Evolutionary conservation across 2,797 vertebrate genomes (phyloP).

Genomic region (Diplodus sargus): DNA sequence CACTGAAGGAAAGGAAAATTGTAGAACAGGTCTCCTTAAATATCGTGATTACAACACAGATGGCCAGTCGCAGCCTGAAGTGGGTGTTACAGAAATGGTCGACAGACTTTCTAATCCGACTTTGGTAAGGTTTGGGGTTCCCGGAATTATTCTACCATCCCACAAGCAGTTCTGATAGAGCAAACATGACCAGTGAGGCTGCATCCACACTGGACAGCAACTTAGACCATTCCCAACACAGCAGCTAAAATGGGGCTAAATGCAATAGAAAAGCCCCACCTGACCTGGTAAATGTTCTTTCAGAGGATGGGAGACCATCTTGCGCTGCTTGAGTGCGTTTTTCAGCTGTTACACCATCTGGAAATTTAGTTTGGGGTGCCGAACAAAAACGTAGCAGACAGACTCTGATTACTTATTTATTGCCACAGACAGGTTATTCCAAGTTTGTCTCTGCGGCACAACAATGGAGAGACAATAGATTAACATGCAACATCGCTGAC

Average conservation of each 20-base stretch:
- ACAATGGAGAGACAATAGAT: neutral
- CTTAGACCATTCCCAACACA: neutral
- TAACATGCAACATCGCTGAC: neutral
- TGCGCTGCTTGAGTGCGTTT: neutral
- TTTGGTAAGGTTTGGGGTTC: too few relatives aligned
- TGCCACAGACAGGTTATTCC: neutral
- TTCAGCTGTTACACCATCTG: constrained; percentile 5
- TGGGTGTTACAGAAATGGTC: too few relatives aligned
- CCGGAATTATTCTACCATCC: too few relatives aligned
- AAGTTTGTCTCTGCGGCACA: constrained; percentile 14
- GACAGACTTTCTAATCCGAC: too few relatives aligned
- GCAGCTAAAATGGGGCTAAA: neutral
- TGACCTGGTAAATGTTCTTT: neutral
- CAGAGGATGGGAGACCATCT: neutral
- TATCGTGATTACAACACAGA: too few relatives aligned
- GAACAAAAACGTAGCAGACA: neutral
- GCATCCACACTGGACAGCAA: neutral
- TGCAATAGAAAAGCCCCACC: neutral
- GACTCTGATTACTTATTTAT: constrained; percentile 23
- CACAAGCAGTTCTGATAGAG: neutral
- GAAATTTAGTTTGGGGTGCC: constrained; percentile 4
- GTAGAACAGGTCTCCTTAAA: too few relatives aligned
- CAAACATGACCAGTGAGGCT: too few relatives aligned
- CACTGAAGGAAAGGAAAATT: too few relatives aligned
- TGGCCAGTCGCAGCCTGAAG: too few relatives aligned